Evolutionary conservation across 2,113 vertebrate genomes (phyloP).

Genomic region (Artemisiospiza belli): DNA sequence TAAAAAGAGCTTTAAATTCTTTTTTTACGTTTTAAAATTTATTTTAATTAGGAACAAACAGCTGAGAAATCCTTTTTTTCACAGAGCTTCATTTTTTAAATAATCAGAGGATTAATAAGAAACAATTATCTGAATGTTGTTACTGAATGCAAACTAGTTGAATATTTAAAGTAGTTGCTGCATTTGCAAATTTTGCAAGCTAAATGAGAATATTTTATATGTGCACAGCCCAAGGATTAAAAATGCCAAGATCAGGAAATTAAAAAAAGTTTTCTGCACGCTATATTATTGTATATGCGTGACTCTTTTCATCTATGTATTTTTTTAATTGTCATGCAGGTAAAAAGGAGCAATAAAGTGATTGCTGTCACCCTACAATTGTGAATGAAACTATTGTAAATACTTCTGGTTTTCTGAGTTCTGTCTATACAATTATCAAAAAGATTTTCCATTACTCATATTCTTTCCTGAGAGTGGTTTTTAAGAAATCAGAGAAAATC

Average conservation of each 20-base stretch:
- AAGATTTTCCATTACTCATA: background rate
- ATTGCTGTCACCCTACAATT: background rate
- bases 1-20: background rate
- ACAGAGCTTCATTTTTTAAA: background rate
- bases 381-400: background rate
- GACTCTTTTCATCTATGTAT: background rate
- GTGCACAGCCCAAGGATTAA: background rate
- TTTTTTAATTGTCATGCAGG: background rate
- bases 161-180: background rate
- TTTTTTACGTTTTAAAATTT: background rate
- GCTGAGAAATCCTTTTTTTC: background rate
- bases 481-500: background rate
- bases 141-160: background rate
- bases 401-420: background rate
- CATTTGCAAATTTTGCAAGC: background rate
- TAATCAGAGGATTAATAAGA: conserved; percentile 3
- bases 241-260: background rate
- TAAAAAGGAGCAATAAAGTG: background rate
- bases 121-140: background rate
- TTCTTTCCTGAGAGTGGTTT: background rate
- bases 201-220: background rate
- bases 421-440: background rate
- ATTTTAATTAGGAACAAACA: background rate
- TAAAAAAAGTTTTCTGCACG: background rate
- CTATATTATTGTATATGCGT: rapidly evolving